Evolutionary conservation across 2,888 invertebrate species (phyloP).

Genomic region (Argyresthia goedartella): DNA sequence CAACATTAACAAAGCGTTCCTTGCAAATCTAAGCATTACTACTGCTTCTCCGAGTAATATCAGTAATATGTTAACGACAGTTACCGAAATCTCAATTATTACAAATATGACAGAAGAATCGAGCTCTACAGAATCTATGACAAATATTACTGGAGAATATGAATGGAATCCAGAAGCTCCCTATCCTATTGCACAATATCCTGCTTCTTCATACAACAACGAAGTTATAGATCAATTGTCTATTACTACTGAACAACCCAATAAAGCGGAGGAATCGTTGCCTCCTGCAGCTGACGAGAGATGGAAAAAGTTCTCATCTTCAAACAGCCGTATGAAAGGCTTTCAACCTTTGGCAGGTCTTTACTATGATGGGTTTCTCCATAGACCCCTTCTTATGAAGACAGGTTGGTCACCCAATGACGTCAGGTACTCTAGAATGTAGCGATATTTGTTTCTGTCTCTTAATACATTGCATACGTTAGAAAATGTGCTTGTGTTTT

Average conservation of each 20-base stretch:
- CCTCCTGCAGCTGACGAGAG: conserved; percentile 33
- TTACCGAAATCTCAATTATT: no score
- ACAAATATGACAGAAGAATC: not conserved
- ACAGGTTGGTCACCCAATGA: conserved; percentile 5
- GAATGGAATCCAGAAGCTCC: conserved; percentile 8
- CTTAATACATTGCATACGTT: no score
- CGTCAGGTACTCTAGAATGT: no score
- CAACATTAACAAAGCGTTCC: not conserved
- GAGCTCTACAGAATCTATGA: conserved; percentile 9
- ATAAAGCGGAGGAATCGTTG: conserved; percentile 32
- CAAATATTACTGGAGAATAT: no score
- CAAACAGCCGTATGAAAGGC: conserved; percentile 23
- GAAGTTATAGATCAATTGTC: conserved; percentile 39
- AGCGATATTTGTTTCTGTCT: no score
- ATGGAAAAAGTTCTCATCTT: conserved; percentile 36
- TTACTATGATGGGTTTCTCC: conserved; percentile 57
- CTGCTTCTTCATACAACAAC: conserved; percentile 20
- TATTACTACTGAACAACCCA: conserved; percentile 39
- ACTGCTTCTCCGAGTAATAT: not conserved
- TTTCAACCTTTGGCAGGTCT: conserved; percentile 56
- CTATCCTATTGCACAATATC: conserved; percentile 22
- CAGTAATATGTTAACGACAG: not conserved
- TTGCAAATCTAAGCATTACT: not conserved
- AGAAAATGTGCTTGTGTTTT: no score
- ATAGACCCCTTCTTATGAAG: conserved; percentile 31